Percentiles rank a stretch among this genome's conserved stretches.
Evolutionary conservation across 2,113 vertebrate genomes (phyloP).

Genomic region (Neolamprologus variostigma): DNA sequence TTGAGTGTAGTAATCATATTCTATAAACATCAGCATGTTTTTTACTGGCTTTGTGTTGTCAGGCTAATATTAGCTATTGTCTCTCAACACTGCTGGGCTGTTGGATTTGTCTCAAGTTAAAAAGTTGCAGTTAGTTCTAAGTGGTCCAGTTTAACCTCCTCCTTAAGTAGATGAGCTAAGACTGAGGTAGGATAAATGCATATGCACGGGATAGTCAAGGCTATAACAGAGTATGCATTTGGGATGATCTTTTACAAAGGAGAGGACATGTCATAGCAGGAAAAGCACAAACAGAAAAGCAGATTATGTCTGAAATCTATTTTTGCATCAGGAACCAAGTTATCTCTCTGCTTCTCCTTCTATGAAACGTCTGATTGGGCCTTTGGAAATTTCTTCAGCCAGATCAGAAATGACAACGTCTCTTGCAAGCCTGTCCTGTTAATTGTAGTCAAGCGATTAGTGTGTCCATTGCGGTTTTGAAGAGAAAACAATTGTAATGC

Average conservation of each 20-base stretch:
- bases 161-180: background rate
- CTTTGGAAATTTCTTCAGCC: background rate
- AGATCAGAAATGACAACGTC: background rate
- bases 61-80: background rate
- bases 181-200: background rate
- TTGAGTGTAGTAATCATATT: background rate
- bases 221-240: background rate
- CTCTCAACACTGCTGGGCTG: background rate
- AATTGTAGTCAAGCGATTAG: background rate
- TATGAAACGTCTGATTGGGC: background rate
- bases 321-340: background rate
- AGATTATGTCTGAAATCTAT: background rate
- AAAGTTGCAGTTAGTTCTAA: background rate
- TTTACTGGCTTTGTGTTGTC: background rate
- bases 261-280: background rate
- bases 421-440: background rate
- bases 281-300: background rate
- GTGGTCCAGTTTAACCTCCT: background rate
- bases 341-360: background rate
- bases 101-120: background rate
- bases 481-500: conserved; percentile 28
- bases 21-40: background rate
- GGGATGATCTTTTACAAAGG: background rate
- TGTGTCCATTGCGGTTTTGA: background rate
- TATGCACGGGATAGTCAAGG: background rate